phyloP scores from a whole-genome alignment of 2,797 vertebrate genomes.

The Brachymystax lenok region DNA sequence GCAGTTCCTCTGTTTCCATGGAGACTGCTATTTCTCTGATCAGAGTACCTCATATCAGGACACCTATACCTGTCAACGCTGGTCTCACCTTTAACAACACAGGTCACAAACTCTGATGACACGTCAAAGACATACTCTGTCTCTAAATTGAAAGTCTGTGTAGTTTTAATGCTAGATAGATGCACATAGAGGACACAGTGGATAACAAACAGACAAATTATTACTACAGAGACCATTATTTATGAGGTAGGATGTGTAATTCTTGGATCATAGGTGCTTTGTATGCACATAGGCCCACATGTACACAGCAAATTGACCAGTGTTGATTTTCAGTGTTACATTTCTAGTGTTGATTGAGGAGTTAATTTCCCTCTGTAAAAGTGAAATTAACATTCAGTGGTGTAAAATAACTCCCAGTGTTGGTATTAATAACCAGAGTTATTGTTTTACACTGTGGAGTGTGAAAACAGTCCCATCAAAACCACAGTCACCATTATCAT shows the following conservation, averaged over 20 bases:
- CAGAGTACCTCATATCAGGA: background rate
- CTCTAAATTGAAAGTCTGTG: background rate
- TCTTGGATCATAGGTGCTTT: background rate
- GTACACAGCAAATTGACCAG: no score
- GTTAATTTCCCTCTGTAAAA: no score
- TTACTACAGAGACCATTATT: no score
- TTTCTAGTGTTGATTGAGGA: no score
- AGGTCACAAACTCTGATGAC: background rate
- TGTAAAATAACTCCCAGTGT: no score
- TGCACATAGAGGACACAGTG: background rate
- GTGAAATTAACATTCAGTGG: no score
- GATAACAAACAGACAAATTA: no score
- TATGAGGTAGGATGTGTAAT: background rate
- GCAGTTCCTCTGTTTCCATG: constrained; percentile 71
- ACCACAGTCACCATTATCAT: no score
- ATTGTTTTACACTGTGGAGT: no score
- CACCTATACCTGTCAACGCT: background rate
- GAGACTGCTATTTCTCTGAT: constrained; percentile 47
- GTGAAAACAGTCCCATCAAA: no score
- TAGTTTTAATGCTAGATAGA: background rate
- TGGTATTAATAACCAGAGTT: no score
- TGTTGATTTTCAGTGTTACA: no score
- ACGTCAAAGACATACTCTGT: background rate
- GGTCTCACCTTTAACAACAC: background rate
- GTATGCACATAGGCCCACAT: background rate